Evolutionary conservation across 2,797 vertebrate genomes (phyloP), one percentile per base, ranked within the genome.

Genomic region (Pyrocephalus nanus): DNA sequence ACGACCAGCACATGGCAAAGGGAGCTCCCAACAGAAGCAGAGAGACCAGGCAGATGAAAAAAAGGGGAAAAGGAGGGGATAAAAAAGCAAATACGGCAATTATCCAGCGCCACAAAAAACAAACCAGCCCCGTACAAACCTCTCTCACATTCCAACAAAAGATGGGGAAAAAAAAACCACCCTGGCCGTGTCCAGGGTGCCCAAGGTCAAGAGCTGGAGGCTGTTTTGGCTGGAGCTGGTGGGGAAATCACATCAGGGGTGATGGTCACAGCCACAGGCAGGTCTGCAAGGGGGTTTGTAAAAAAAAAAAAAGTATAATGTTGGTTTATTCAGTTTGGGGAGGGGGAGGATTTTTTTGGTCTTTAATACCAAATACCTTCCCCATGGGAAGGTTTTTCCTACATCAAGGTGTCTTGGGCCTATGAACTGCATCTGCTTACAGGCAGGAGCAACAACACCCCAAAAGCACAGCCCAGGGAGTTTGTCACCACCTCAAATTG

Each of bases 401-500:
- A 15, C 9, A 54, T 13, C 12, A 4, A 54, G 32, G 34, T 30
- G 30, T 17, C 42, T 25, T 26, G 38, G 58, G 43, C 12, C 19
- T 15, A 30, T 0, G 4, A 74, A 42, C 4, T 14, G 32, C 64
- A 48, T 3, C 25, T 54, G 6, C 25, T 32, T 15, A 43, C 20
- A 43, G 23, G 55, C 12, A 76, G 30, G 12, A 90, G 40, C 1
- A 3, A 70, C 88, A 8, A 4, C 32, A 71, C 9, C 32, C 45
- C 20, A 43, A 85, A 85, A 75, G 62, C 23, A 12, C 15, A 45
- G 9, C 32, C 22, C 21, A 3, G 7, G 64, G 58, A 12, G 21
- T 36, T 25, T 54, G 51, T 10, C 50, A 54, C 13, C 43, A 34
- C 0, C 0, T 5, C 2, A 12, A 51, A 45, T 8, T 0, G 0